Evolutionary conservation across 2,113 vertebrate species (phyloP), one percentile per base, ranked within the genome.

Genomic region (Ranitomeya variabilis): DNA sequence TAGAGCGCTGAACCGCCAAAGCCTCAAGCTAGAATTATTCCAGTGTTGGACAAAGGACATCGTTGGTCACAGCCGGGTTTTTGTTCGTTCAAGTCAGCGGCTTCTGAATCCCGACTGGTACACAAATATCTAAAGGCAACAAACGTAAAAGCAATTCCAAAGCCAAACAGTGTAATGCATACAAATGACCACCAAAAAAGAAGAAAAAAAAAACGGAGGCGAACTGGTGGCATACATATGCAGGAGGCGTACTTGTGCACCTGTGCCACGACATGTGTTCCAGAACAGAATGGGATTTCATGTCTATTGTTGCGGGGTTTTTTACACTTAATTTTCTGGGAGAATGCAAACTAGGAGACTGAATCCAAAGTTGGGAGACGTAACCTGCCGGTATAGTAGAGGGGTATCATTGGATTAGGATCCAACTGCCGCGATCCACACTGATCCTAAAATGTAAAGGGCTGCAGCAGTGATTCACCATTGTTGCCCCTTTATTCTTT

Each of bases 51-150:
- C 62, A 62, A 80, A 80, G 51, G 23, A 80, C 77, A 87, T 80
- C 74, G 79, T 79, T 67, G 86, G 62, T 87, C 86, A 81, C 78
- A 73, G 78, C 31, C 86, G 15, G 66, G 21, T 64, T 87, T 52
- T 59, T 4, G 67, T 87, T 81, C 73, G 64, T 80, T 73, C 86
- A 81, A 45, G 78, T 54, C 64, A 60, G 78, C 66, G 26, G 54
- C 73, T 55, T 54, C 71, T 13, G 23, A 51, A 73, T n/a, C 14
- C 77, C 62, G 67, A 69, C 76, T 69, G 86, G 60, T 57, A 80
- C 86, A 87, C 23, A 87, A 87, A 81, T 87, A 82, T 71, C 86
- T 79, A 71, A 23, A 71, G 86, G 86, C 62, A 67, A 80, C 66
- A 45, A 59, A 81, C 37, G 59, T 37, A 81, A 57, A 51, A 81